phyloP scores from a whole-genome alignment of 2,113 vertebrate species.

The Furnarius figulus region DNA sequence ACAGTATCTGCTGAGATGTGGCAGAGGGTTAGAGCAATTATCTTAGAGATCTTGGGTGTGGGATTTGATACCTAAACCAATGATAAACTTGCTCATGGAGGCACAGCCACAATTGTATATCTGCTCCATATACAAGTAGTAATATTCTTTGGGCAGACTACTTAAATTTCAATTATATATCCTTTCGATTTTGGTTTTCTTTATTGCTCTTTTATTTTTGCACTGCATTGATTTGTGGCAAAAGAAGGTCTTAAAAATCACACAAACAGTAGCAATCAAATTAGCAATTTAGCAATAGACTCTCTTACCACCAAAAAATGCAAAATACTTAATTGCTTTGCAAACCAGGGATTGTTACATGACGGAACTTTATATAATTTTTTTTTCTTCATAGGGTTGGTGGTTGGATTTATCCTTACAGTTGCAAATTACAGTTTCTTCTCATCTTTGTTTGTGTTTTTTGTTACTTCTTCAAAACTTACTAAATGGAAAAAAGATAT shows the following conservation, averaged over 20 bases:
- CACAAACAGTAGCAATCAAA: background rate
- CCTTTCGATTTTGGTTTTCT: background rate
- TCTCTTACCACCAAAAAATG: background rate
- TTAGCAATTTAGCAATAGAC: background rate
- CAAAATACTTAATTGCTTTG: background rate
- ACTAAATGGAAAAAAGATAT: conserved; percentile 88
- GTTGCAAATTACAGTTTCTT: conserved; percentile 97
- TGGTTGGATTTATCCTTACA: conserved; percentile 92
- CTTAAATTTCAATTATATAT: background rate
- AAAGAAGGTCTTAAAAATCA: background rate
- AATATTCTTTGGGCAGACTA: background rate
- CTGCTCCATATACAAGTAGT: background rate
- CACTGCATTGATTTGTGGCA: background rate
- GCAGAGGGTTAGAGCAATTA: background rate
- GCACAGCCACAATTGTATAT: background rate
- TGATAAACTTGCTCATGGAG: background rate
- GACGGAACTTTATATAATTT: background rate
- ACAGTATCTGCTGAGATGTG: background rate
- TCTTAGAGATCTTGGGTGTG: background rate
- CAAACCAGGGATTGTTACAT: background rate
- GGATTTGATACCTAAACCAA: background rate
- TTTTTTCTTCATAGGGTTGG: conserved; percentile 76
- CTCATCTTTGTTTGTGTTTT: conserved; percentile 87
- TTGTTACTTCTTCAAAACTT: conserved; percentile 90
- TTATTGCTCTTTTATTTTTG: background rate